Evolutionary conservation across 2,797 vertebrate species (phyloP).

Genomic region (Clarias pachynema): DNA sequence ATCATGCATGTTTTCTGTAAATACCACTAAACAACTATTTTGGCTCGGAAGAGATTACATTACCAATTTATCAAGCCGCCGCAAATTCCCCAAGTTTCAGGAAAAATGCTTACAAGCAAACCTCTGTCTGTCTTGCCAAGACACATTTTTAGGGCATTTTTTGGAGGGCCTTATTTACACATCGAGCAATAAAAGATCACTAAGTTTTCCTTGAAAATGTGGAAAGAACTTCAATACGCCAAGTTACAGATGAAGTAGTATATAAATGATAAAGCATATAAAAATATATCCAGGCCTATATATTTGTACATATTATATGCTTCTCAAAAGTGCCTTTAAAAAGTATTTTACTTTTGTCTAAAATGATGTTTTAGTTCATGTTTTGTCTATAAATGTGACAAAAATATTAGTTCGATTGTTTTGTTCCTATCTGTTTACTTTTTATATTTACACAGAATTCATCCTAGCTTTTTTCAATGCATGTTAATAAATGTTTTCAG

Average conservation of each 20-base stretch:
- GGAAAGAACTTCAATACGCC: background rate
- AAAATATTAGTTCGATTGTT: conserved; percentile 52
- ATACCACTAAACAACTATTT: conserved; percentile 45
- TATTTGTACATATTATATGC: conserved; percentile 59
- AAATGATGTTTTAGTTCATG: background rate
- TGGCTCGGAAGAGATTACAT: conserved; percentile 1
- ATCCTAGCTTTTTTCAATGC: conserved; percentile 44
- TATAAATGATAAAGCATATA: conserved; percentile 21
- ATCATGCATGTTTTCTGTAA: conserved; percentile 10
- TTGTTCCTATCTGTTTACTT: conserved; percentile 55
- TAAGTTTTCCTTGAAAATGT: background rate
- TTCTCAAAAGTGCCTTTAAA: conserved; percentile 53
- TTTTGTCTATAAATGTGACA: conserved; percentile 3
- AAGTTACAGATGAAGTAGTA: background rate
- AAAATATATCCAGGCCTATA: conserved; percentile 63
- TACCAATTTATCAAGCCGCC: background rate
- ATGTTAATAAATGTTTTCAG: conserved; percentile 41
- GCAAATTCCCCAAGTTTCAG: conserved; percentile 4
- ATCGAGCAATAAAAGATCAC: background rate
- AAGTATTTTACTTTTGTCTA: background rate
- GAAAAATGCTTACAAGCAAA: background rate
- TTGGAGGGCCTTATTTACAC: background rate
- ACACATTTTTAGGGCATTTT: conserved; percentile 3
- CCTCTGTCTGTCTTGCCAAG: background rate
- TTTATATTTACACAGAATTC: conserved; percentile 51